phyloP scores from a whole-genome alignment of 2,888 invertebrate species.

The Drosophila longiperda region DNA sequence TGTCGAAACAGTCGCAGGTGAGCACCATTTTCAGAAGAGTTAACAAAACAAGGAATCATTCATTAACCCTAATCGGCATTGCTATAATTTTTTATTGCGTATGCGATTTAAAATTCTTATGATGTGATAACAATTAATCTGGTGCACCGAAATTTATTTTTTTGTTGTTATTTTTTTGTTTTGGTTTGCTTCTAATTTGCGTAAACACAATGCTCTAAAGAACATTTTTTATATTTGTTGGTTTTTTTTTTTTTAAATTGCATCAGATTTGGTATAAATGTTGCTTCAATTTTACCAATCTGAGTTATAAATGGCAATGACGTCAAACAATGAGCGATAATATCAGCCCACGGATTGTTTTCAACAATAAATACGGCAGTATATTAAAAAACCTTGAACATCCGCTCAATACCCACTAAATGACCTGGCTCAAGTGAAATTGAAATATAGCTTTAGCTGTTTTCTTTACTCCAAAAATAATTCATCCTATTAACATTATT shows the following conservation, averaged over 20 bases:
- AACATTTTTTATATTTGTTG: not conserved
- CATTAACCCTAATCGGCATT: slow-evolving; percentile 22
- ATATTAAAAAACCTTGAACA: not conserved
- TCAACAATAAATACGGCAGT: not conserved
- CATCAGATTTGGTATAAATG: slow-evolving; percentile 6
- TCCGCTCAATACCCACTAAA: not conserved
- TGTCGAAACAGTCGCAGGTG: slow-evolving; percentile 48
- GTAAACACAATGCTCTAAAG: not conserved
- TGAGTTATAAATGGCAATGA: not conserved
- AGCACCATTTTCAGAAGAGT: slow-evolving; percentile 12
- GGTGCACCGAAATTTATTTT: not conserved
- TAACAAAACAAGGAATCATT: slow-evolving; percentile 1
- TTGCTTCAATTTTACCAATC: slow-evolving; percentile 2
- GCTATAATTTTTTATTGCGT: not conserved
- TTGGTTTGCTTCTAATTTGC: not conserved
- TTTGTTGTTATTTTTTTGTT: not conserved
- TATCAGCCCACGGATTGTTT: not conserved
- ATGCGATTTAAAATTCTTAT: slow-evolving; percentile 6
- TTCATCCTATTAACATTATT: not conserved
- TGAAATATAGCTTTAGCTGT: not conserved
- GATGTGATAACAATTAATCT: slow-evolving; percentile 27
- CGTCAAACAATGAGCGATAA: not conserved
- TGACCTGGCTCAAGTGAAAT: not conserved
- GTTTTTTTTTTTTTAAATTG: not conserved
- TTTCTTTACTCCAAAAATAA: not conserved